Base-by-base conservation (phyloP, 2,797 vertebrate species). In the Aulostomus chinensis region DNA sequence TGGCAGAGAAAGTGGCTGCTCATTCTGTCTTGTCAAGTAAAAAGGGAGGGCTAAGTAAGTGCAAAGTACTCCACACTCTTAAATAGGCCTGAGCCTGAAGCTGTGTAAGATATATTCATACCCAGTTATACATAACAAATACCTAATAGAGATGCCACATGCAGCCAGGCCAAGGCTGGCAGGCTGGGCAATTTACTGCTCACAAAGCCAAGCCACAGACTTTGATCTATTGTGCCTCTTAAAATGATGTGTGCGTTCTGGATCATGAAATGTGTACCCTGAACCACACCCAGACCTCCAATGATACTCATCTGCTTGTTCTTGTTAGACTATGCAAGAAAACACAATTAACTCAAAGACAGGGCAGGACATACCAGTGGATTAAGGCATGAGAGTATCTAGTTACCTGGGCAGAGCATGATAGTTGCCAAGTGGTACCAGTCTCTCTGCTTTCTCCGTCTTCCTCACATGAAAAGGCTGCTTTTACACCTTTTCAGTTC, bases 401-500 rank as follows among this genome's bases (percentile, higher is more conserved):
- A 9, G 58, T 81, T 78, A 74, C 65, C 62, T 59, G 67, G 21
- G 41, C 33, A 49, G 64, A 58, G 21, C 31, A 32, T 15, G 11
- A 40, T 41, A 69, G 34, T 29, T 42, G 35, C 33, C n/a, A 61
- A 46, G 12, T 8, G 26, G 21, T 57, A 31, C 3, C 9, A 13
- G 41, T 11, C 21, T 49, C 30, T 45, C 46, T 36, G 24, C 50
- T 53, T 61, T 64, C 51, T 52, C 32, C 10, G 36, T 20, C 42
- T 71, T 57, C 35, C 9, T 30, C 32, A 21, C 43, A 58, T 6
- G 65, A 54, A 73, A 31, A 69, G 42, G 42, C 24, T 13, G 51
- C 59, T 52, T 65, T 53, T 68, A 73, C 68, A 81, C 72, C 67
- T 81, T 60, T 48, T 42, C 71, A 72, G n/a, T 84, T 72, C 59